These are phyloP conservation scores for Xestia sexstrigata DNA, from an alignment of 2,888 invertebrate species.

Conservation along the genomic window DNA sequence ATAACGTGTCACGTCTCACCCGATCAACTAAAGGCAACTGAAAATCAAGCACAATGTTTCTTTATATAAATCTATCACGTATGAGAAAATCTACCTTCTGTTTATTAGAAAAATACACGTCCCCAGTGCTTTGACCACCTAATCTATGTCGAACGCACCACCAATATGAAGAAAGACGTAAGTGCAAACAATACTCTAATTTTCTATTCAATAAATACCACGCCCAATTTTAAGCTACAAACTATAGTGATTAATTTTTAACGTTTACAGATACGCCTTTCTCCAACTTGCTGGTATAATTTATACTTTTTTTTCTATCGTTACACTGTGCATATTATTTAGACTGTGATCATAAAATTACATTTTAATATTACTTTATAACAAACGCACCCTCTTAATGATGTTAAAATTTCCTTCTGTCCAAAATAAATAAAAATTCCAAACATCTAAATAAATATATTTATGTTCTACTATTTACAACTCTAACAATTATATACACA, in stretches of 20 bases:
- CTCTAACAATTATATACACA: conserved; percentile 89
- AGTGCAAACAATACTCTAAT: conserved; percentile 44
- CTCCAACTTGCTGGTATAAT: conserved; percentile 56
- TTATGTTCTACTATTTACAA: conserved; percentile 86
- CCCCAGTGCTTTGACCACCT: conserved; percentile 86
- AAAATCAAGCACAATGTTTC: conserved; percentile 81
- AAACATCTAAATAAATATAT: conserved; percentile 83
- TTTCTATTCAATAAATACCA: conserved; percentile 55
- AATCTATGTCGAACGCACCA: conserved; percentile 73
- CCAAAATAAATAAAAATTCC: conserved; percentile 76
- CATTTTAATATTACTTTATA: conserved; percentile 67
- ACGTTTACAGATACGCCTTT: conserved; percentile 47
- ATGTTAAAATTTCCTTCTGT: conserved; percentile 65
- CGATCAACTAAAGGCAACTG: conserved; percentile 79
- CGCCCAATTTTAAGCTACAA: conserved; percentile 54
- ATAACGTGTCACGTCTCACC: conserved; percentile 66
- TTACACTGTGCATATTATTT: conserved; percentile 79
- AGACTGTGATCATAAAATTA: conserved; percentile 76
- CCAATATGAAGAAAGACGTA: conserved; percentile 56
- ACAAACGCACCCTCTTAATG: conserved; percentile 78
- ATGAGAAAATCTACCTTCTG: conserved; percentile 80
- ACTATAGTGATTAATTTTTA: conserved; percentile 51
- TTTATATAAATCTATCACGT: conserved; percentile 71
- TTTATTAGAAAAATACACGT: conserved; percentile 89
- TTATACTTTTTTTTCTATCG: conserved; percentile 64